Percentiles rank a stretch among this genome's conserved stretches.
These are phyloP conservation scores for Actenoides lindsayi DNA, from an alignment of 2,113 vertebrate genomes.

Conservation along the genomic window DNA sequence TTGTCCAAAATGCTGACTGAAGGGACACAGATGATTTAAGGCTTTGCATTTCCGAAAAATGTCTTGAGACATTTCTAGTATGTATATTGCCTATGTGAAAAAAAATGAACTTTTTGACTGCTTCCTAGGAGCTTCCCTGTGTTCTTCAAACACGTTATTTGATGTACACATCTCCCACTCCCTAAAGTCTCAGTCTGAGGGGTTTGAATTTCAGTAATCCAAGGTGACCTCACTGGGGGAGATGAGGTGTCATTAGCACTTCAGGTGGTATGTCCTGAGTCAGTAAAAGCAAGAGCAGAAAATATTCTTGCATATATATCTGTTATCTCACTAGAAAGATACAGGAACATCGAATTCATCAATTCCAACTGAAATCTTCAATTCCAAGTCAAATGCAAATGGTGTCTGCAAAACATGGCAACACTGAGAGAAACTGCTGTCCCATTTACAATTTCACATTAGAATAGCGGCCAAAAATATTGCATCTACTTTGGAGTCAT, in stretches of 20 bases:
- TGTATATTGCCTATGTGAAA: neutral
- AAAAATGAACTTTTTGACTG: neutral
- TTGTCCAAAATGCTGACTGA: neutral
- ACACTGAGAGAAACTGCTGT: neutral
- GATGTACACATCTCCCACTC: neutral
- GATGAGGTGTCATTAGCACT: neutral
- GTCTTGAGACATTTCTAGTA: neutral
- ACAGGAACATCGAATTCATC: neutral
- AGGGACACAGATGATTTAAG: neutral
- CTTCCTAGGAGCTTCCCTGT: too few relatives aligned
- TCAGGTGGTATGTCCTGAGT: neutral
- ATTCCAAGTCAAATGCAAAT: neutral
- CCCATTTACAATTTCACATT: neutral
- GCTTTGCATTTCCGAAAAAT: neutral
- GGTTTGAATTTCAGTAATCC: neutral
- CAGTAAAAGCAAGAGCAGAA: neutral
- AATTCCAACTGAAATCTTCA: neutral
- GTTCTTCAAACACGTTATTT: neutral
- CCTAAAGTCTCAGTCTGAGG: neutral
- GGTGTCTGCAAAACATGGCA: neutral
- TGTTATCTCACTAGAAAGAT: neutral
- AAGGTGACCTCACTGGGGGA: neutral
- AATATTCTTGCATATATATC: neutral
- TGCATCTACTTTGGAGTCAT: neutral
- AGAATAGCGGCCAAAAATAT: neutral